Conservation (phyloP, 2,888 invertebrate genomes). For the Synergus japonicus region DNA sequence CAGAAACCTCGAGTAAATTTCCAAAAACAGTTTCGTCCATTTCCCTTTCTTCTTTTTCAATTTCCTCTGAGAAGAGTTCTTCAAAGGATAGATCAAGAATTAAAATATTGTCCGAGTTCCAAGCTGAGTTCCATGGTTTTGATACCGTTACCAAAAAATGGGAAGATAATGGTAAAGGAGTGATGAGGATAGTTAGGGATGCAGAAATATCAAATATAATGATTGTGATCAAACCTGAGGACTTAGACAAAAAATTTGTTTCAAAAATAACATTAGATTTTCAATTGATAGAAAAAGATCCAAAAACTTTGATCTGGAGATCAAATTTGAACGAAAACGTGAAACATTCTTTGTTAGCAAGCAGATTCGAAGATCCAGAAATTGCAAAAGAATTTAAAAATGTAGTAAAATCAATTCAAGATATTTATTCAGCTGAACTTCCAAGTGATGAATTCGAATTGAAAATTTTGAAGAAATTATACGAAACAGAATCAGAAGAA, state of each 20-base stretch:
- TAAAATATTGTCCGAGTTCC: neutral
- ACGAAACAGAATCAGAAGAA: neutral
- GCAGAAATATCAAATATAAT: neutral
- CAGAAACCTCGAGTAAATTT: neutral
- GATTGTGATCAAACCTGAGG: neutral
- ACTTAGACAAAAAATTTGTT: neutral
- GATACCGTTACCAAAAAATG: slow-evolving; percentile 1
- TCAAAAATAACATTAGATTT: slow-evolving; percentile 8
- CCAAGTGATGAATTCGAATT: slow-evolving; percentile 5
- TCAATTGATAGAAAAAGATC: neutral
- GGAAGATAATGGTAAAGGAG: neutral
- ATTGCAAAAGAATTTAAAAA: neutral
- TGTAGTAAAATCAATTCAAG: neutral
- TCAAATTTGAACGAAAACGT: neutral
- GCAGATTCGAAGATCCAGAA: neutral
- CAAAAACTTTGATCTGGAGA: neutral
- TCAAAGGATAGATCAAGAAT: neutral
- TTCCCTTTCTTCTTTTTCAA: neutral
- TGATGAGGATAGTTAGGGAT: neutral
- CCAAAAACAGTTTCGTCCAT: neutral
- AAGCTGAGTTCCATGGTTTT: neutral
- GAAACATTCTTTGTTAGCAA: neutral
- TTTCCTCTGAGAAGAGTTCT: neutral
- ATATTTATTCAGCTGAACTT: neutral
- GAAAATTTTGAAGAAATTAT: neutral